phyloP scores from a whole-genome alignment of 1,140 invertebrate species.

The Arion vulgaris region DNA sequence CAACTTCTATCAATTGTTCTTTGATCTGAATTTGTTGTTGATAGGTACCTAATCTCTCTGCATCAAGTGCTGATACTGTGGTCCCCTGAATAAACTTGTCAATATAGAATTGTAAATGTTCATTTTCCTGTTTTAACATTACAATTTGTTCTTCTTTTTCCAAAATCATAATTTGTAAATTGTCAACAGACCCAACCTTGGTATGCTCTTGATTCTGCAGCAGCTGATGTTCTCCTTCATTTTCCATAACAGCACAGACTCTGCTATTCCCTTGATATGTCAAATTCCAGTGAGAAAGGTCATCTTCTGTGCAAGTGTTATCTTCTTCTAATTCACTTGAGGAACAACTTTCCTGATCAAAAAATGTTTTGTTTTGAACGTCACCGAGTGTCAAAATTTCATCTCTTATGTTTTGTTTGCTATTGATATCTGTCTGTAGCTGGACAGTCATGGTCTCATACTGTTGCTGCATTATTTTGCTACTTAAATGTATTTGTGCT shows the following conservation, averaged over 20 bases:
- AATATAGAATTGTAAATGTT: neutral
- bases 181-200: neutral
- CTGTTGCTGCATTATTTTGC: conserved; percentile 47
- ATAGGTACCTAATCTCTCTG: neutral
- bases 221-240: neutral
- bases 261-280: neutral
- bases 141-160: neutral
- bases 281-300: neutral
- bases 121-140: neutral
- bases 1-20: conserved; percentile 3
- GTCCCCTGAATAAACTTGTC: neutral
- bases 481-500: conserved; percentile 42
- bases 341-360: neutral
- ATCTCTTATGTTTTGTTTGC: conserved; percentile 42
- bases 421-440: conserved; percentile 42
- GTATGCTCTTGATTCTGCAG: neutral
- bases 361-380: conserved; percentile 7
- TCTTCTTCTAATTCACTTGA: neutral
- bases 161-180: neutral
- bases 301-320: neutral
- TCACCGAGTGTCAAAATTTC: conserved; percentile 44
- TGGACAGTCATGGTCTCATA: conserved; percentile 41
- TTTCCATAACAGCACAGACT: neutral
- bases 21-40: conserved; percentile 1
- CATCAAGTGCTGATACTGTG: neutral